These are phyloP conservation scores for Deilephila elpenor DNA, from an alignment of 2,888 invertebrate genomes.

Conservation along the genomic window DNA sequence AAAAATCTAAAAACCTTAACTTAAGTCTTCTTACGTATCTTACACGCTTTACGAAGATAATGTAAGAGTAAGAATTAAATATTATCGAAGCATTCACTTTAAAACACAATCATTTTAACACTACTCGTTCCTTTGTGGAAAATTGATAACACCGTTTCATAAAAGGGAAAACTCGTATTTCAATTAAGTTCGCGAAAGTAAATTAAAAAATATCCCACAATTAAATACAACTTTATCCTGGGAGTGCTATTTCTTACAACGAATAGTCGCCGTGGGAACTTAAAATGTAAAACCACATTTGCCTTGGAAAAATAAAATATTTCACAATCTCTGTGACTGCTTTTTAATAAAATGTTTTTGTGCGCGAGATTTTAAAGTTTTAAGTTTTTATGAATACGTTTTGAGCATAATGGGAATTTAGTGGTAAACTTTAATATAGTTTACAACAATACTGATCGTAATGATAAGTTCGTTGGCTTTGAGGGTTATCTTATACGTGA, in stretches of 20 bases:
- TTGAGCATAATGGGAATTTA: conserved; percentile 16
- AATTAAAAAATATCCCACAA: conserved; percentile 46
- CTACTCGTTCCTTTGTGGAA: background rate
- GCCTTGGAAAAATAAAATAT: conserved; percentile 25
- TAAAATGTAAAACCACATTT: conserved; percentile 46
- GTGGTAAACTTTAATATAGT: background rate
- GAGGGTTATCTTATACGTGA: no score
- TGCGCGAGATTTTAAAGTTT: conserved; percentile 14
- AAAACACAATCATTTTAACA: background rate
- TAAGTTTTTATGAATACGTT: conserved; percentile 13
- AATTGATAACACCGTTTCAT: conserved; percentile 19
- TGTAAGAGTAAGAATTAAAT: background rate
- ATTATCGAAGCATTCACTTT: background rate
- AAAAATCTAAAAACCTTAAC: no score
- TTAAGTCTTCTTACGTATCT: no score
- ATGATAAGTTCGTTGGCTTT: no score
- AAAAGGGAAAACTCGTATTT: conserved; percentile 27
- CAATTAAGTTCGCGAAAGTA: conserved; percentile 26
- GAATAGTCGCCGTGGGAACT: conserved; percentile 55
- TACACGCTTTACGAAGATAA: no score
- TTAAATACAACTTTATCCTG: conserved; percentile 55
- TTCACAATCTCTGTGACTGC: conserved; percentile 26
- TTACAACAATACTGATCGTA: background rate
- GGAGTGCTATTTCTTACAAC: conserved; percentile 56
- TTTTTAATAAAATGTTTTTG: conserved; percentile 23